A percentile compares a stretch with the other conserved stretches of the same genome.
phyloP scores from a whole-genome alignment of 2,113 vertebrate species.

The Saiga tatarica region DNA sequence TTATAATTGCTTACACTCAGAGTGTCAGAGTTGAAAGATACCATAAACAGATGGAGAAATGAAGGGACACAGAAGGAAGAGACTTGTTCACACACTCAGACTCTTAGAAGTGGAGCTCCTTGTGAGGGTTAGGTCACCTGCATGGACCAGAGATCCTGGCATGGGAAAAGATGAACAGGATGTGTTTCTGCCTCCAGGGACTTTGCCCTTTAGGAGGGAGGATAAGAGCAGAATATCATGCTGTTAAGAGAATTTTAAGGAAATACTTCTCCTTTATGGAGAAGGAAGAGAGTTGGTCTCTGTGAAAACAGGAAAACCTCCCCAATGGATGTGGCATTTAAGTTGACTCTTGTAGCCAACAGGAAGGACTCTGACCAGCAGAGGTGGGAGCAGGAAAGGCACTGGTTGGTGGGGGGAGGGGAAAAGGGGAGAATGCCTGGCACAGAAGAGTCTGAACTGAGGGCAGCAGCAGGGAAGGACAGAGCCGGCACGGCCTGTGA shows the following conservation, averaged over 20 bases:
- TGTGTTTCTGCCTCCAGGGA: not conserved
- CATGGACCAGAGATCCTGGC: too few relatives aligned
- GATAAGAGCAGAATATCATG: not conserved
- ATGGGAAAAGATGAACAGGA: not conserved
- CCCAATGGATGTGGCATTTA: not conserved
- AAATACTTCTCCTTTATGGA: not conserved
- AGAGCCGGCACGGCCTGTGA: not conserved
- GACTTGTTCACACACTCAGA: not conserved
- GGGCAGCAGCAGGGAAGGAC: not conserved
- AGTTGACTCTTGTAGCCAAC: not conserved
- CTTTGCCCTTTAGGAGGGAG: not conserved
- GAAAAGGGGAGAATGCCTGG: not conserved
- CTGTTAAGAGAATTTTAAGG: not conserved
- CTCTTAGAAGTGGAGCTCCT: not conserved
- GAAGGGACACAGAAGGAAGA: not conserved
- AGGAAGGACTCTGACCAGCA: not conserved
- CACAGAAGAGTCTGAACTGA: not conserved
- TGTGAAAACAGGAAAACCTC: not conserved
- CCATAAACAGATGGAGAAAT: not conserved
- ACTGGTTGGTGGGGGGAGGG: too few relatives aligned
- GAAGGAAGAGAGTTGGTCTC: not conserved
- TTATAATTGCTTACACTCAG: not conserved
- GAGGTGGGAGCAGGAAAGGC: not conserved
- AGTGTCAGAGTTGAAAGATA: not conserved
- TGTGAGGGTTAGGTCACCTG: not conserved